Percentiles rank a stretch among this genome's conserved stretches.
These are phyloP conservation scores for Muntiacus muntjak DNA, from an alignment of 2,113 vertebrate genomes.

Conservation along the genomic window DNA sequence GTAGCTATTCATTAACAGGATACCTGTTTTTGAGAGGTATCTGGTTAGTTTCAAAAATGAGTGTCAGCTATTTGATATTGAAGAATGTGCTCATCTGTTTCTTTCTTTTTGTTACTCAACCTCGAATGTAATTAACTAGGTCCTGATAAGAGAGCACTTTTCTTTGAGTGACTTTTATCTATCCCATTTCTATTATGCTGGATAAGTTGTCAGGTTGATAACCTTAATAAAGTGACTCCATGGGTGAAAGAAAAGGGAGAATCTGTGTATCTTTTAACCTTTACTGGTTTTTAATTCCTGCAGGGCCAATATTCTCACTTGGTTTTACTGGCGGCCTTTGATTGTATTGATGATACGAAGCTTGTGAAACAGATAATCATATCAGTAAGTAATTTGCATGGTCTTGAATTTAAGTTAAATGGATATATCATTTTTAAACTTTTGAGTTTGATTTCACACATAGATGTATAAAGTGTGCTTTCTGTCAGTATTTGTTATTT, in stretches of 20 bases:
- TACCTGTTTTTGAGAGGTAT: neutral
- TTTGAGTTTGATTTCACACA: neutral
- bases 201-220: neutral
- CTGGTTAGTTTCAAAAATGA: neutral
- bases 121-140: neutral
- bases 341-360: conserved; percentile 97
- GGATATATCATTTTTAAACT: neutral
- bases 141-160: neutral
- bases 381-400: conserved; percentile 84
- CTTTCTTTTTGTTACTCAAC: neutral
- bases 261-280: neutral
- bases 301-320: conserved; percentile 96
- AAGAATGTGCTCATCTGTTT: neutral
- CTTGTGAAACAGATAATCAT: conserved; percentile 93
- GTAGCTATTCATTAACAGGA: conserved; percentile 9
- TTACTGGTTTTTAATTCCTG: conserved; percentile 19
- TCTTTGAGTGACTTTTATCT: neutral
- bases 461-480: neutral
- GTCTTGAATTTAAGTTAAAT: neutral
- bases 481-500: neutral
- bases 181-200: neutral
- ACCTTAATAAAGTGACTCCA: neutral
- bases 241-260: neutral
- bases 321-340: conserved; percentile 92
- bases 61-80: neutral